Base-by-base conservation (phyloP, 2,113 vertebrate genomes). In the Pleuronectes platessa region DNA sequence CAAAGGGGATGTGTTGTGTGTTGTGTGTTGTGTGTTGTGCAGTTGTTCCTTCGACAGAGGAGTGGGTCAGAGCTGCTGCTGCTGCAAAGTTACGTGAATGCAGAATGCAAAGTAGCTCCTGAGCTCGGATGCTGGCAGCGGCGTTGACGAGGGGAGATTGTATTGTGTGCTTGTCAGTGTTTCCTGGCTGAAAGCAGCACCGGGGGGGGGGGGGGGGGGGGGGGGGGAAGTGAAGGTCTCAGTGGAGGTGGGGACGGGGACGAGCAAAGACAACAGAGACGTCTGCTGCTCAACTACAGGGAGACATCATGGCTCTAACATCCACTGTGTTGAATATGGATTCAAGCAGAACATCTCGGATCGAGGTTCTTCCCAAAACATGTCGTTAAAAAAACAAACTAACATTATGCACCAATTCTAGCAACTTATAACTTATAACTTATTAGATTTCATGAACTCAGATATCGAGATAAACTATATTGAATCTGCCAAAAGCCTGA, bases 51-150 rank as follows among this genome's bases (percentile, higher is more conserved):
- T 74, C 79, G 66, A 88, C 69, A 64, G 78, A 69, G 49, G 49
- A 64, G 53, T 74, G 20, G 68, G 69, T 78, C 65, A 69, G 61
- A 64, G 77, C 67, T 42, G 56, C 55, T 7, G 49, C 42, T 7
- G 49, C 42, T 53, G 61, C 54, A 82, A 70, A 78, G 69, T 61
- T 64, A 83, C 77, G 78, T 81, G 55, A 79, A 86, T 47, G 24
- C 24, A 74, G 55, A 84, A 87, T 81, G 67, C 54, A 81, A 86
- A 83, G 61, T 23, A 61, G 74, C 78, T 71, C 24, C 61, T 63
- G n/a, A 80, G 66, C 56, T 56, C 54, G 40, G 26, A 65, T 53
- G 74, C 72, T 79, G 79, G 75, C 75, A 83, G 76, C 49, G 49
- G 23, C 40, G 68, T 73, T 74, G 65, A 83, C 1, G 37, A 59